Conservation (phyloP, 2,113 vertebrate genomes). For the Clinocottus analis region DNA sequence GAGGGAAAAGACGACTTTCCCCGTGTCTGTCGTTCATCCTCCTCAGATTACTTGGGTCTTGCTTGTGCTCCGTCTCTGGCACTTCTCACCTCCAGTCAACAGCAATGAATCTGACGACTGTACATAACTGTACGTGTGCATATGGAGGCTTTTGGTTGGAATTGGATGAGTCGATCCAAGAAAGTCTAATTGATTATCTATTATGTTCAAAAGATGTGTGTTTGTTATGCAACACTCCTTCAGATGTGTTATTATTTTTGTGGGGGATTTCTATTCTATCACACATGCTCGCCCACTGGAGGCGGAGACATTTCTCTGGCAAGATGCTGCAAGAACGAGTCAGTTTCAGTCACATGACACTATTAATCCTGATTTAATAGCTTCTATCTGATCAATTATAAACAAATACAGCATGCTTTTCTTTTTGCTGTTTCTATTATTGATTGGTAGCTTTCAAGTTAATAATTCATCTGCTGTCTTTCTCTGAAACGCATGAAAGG, state of each 20-base stretch:
- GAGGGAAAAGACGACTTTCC: constrained; percentile 11
- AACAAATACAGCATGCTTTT: neutral
- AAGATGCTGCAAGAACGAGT: neutral
- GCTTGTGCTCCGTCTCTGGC: neutral
- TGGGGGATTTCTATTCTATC: too few relatives aligned
- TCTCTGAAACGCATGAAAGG: neutral
- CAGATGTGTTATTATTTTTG: neutral
- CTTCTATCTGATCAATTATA: neutral
- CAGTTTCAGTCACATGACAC: neutral
- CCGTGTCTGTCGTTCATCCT: constrained; percentile 10
- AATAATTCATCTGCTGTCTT: neutral
- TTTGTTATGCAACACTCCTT: constrained; percentile 11
- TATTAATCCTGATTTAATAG: neutral
- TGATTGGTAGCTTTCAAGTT: neutral
- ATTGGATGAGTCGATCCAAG: neutral
- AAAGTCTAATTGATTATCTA: neutral
- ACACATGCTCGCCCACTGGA: neutral
- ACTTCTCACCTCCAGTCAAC: neutral
- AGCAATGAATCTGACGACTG: neutral
- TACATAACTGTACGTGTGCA: neutral
- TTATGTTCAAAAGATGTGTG: neutral
- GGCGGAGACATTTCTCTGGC: neutral
- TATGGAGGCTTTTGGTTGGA: neutral
- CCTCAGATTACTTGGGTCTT: neutral
- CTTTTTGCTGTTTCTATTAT: neutral